Percentiles rank a stretch among this genome's conserved stretches.
Conservation (phyloP, 2,113 vertebrate species). For the Neotoma lepida region DNA sequence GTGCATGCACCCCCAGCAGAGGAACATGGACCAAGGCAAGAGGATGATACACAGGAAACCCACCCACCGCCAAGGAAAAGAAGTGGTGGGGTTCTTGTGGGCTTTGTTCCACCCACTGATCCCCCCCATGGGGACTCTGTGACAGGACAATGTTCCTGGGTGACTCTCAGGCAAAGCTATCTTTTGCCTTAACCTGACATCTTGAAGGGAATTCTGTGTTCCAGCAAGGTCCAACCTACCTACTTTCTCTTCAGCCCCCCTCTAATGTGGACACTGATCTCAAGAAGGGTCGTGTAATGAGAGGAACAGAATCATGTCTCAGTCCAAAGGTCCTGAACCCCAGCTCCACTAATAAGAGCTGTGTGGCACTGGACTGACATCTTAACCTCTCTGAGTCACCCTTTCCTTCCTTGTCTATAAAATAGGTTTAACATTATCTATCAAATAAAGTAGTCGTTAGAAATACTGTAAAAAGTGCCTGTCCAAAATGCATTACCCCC, state of each 20-base stretch:
- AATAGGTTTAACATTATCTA: background rate
- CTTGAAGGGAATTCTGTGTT: background rate
- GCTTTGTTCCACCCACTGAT: background rate
- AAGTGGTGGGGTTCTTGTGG: background rate
- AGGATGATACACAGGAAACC: too few species aligned
- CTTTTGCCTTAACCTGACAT: background rate
- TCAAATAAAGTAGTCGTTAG: background rate
- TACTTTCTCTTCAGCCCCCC: background rate
- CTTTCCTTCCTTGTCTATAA: background rate
- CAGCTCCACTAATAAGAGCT: background rate
- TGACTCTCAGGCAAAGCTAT: background rate
- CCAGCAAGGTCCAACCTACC: background rate
- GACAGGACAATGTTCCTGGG: background rate
- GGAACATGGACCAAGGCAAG: background rate
- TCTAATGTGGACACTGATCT: background rate
- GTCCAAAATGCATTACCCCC: background rate
- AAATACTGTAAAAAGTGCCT: background rate
- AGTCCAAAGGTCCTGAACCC: background rate
- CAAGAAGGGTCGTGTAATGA: background rate
- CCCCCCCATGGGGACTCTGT: background rate
- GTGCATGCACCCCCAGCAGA: background rate
- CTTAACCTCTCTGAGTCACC: background rate
- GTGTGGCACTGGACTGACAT: background rate
- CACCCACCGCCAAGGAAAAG: background rate
- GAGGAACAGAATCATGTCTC: background rate